Percentiles rank a stretch among this genome's conserved stretches.
phyloP scores from a whole-genome alignment of 2,113 vertebrate species.

The Heterotis niloticus region DNA sequence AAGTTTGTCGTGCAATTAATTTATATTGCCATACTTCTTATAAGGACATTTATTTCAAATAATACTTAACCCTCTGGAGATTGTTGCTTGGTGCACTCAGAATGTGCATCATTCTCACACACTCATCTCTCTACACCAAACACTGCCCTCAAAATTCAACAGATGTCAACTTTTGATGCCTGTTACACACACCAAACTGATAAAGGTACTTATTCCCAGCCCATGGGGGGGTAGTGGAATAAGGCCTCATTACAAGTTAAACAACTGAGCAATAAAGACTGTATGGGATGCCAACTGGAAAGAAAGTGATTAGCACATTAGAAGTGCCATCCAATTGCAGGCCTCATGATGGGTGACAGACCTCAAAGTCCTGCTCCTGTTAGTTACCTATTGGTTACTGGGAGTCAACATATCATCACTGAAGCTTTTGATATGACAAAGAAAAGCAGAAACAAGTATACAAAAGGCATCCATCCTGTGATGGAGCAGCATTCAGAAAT shows the following conservation, averaged over 20 bases:
- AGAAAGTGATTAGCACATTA: not conserved
- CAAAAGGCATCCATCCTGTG: too few species aligned
- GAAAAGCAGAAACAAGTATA: too few species aligned
- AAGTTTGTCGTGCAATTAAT: too few species aligned
- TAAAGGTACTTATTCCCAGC: not conserved
- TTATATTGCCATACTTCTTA: too few species aligned
- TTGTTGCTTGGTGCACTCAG: not conserved
- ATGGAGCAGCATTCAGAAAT: too few species aligned
- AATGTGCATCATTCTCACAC: not conserved
- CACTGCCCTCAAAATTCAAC: constrained; percentile 22
- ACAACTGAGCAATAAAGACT: constrained; percentile 1
- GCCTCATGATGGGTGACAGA: not conserved
- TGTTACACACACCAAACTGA: constrained; percentile 15
- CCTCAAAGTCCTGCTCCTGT: not conserved
- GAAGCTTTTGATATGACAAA: too few species aligned
- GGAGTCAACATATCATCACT: too few species aligned
- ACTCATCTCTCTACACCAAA: not conserved
- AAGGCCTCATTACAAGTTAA: constrained; percentile 17
- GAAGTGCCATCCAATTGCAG: constrained; percentile 12
- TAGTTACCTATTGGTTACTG: not conserved
- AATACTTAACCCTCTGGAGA: not conserved
- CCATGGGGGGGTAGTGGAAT: not conserved
- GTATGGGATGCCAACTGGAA: constrained; percentile 1
- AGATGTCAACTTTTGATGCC: constrained; percentile 26
- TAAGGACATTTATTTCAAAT: too few species aligned